Conservation (phyloP, 2,888 invertebrate genomes). For the Eucera pruinosa region DNA sequence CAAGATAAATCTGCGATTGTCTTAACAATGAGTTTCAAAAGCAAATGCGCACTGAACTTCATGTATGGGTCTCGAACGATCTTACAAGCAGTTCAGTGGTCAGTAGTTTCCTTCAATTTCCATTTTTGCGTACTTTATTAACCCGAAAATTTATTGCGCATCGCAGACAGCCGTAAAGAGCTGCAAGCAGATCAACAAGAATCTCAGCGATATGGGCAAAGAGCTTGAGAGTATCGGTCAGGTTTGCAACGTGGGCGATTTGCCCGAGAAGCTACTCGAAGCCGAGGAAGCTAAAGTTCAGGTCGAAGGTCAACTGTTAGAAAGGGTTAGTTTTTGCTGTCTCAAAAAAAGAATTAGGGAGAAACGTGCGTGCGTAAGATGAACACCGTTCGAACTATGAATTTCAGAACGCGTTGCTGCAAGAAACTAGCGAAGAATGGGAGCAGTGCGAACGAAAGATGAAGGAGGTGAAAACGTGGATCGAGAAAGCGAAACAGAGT, state of each 20-base stretch:
- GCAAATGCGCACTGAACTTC: too few relatives aligned
- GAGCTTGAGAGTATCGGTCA: conserved; percentile 94
- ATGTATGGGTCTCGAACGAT: too few relatives aligned
- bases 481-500: conserved; percentile 92
- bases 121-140: neutral
- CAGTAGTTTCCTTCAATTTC: too few relatives aligned
- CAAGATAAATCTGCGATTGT: too few relatives aligned
- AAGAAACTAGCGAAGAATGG: conserved; percentile 97
- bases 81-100: too few relatives aligned
- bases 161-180: conserved; percentile 92
- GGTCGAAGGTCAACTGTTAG: conserved; percentile 93
- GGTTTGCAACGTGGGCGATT: conserved; percentile 93
- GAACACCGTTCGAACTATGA: conserved; percentile 20
- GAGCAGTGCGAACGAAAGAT: conserved; percentile 97
- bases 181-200: conserved; percentile 94
- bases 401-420: conserved; percentile 91
- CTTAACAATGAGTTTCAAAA: too few relatives aligned
- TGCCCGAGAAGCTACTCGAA: conserved; percentile 93
- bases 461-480: conserved; percentile 94
- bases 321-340: conserved; percentile 88
- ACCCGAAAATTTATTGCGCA: conserved; percentile 1
- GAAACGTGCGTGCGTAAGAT: neutral
- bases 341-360: neutral
- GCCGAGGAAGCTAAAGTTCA: conserved; percentile 94
- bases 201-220: conserved; percentile 95